Percentiles rank a stretch among this genome's conserved stretches.
Conservation (phyloP, 2,797 vertebrate species). For the Alexandromys oeconomus region DNA sequence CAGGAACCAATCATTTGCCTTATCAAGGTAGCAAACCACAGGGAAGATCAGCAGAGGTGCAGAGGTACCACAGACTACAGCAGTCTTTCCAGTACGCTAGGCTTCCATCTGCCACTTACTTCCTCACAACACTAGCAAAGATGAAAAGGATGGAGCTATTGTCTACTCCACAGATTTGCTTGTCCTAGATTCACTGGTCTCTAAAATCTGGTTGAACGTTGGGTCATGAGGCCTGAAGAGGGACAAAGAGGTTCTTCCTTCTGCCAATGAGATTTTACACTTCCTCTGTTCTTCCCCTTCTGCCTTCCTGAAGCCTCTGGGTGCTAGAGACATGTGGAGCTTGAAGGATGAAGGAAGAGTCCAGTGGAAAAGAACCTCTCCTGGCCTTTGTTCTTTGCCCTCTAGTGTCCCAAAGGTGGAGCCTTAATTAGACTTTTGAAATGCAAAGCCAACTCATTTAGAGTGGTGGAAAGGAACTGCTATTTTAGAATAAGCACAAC, state of each 20-base stretch:
- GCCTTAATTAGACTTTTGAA: constrained; percentile 66
- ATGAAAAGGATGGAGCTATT: constrained; percentile 9
- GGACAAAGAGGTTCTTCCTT: neutral
- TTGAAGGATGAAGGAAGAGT: constrained; percentile 35
- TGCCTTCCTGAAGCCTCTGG: neutral
- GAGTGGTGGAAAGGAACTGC: constrained; percentile 35
- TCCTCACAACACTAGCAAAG: neutral
- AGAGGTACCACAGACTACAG: neutral
- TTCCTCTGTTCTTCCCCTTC: neutral
- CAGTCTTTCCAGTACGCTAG: neutral
- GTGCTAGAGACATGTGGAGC: neutral
- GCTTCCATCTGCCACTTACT: neutral
- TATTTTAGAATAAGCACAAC: constrained; percentile 37
- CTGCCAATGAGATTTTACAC: neutral
- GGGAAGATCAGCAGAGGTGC: neutral
- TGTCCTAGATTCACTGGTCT: neutral
- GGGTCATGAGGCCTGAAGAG: neutral
- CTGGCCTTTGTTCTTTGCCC: constrained; percentile 40
- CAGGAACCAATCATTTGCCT: constrained; percentile 2
- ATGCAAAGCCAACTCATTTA: constrained; percentile 53
- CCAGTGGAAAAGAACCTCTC: constrained; percentile 40
- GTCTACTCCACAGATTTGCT: neutral
- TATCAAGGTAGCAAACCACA: neutral
- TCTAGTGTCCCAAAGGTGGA: constrained; percentile 38
- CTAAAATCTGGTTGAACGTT: neutral